Evolutionary conservation across 2,888 invertebrate species (phyloP).

Genomic region (Apamea epomidion): DNA sequence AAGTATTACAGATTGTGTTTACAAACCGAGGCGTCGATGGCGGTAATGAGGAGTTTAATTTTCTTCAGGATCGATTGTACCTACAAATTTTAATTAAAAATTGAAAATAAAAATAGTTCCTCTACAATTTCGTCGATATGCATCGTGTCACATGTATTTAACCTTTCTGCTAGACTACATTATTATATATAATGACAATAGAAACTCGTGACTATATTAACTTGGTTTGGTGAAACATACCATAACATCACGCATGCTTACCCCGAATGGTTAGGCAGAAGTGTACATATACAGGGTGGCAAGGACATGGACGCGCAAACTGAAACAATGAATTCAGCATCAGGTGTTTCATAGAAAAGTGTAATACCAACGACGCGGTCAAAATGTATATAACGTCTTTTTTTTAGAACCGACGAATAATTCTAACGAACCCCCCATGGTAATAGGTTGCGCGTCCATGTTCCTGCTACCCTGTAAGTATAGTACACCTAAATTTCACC

Average conservation of each 20-base stretch:
- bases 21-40: neutral
- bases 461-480: no score
- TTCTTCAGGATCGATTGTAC: neutral
- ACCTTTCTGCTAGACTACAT: neutral
- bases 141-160: neutral
- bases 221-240: neutral
- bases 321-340: neutral
- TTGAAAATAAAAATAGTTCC: neutral
- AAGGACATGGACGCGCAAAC: neutral
- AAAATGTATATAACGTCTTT: no score
- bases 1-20: neutral
- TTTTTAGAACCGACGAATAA: no score
- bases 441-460: no score
- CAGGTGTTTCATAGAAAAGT: no score
- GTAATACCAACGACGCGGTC: no score
- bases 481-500: neutral
- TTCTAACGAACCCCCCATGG: no score
- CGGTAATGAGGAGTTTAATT: neutral
- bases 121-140: neutral
- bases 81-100: neutral
- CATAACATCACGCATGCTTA: neutral
- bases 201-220: neutral
- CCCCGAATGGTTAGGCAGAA: neutral
- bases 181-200: neutral
- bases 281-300: neutral